phyloP scores from a whole-genome alignment of 2,113 vertebrate species.

The Cinclus cinclus region DNA sequence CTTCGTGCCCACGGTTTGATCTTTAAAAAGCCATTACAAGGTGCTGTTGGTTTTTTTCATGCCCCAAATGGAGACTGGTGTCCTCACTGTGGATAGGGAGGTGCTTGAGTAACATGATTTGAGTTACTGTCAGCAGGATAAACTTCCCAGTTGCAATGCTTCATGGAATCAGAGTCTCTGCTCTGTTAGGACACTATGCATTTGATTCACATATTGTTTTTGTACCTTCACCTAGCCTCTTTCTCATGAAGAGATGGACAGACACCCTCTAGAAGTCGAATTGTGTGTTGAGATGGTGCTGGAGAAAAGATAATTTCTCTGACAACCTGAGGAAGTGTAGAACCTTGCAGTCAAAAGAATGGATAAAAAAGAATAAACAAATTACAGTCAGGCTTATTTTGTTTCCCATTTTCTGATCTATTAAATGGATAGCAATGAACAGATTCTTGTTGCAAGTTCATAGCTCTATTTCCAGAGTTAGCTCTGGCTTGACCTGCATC shows the following conservation, averaged over 20 bases:
- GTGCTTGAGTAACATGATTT: background rate
- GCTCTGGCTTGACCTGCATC: background rate
- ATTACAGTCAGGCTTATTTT: background rate
- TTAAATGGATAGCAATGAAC: background rate
- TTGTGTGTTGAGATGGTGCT: background rate
- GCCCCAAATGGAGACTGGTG: background rate
- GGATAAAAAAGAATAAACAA: background rate
- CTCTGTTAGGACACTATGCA: rapidly evolving
- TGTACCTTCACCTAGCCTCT: background rate
- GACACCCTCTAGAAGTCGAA: background rate
- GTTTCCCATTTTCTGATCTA: background rate
- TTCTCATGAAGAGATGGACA: background rate
- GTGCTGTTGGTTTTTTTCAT: background rate
- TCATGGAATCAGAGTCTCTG: background rate
- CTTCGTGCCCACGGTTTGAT: background rate
- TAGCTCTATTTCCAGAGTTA: background rate
- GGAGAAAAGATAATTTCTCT: background rate
- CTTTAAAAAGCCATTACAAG: background rate
- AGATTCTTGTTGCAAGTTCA: background rate
- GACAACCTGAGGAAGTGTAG: background rate
- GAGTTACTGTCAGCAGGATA: background rate
- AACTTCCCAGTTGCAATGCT: background rate
- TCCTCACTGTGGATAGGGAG: background rate
- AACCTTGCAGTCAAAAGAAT: background rate
- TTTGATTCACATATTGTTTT: rapidly evolving